Evolutionary conservation across 2,797 vertebrate species (phyloP).

Genomic region (Chaetodon trifasciatus): DNA sequence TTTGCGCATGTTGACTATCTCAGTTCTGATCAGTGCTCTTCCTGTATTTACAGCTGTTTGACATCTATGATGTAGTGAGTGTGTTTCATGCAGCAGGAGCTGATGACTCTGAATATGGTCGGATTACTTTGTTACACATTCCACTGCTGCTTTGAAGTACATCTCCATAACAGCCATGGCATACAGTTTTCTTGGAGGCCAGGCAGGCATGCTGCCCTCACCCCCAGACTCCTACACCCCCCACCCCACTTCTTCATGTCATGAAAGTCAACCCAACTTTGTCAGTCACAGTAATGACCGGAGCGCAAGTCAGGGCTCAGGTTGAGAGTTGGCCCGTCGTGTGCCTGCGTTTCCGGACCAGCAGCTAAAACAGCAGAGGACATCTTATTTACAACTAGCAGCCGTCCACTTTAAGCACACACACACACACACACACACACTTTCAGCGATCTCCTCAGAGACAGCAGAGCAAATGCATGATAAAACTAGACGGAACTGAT

Average conservation of each 20-base stretch:
- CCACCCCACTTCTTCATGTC: neutral
- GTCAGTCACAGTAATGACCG: slow-evolving; percentile 48
- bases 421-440: slow-evolving; percentile 9
- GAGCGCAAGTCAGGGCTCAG: slow-evolving; percentile 15
- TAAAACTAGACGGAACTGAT: slow-evolving; percentile 14
- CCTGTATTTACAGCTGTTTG: slow-evolving; percentile 7
- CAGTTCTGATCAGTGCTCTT: neutral
- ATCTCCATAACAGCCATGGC: slow-evolving; percentile 60
- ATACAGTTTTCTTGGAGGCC: slow-evolving; percentile 45
- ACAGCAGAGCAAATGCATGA: slow-evolving; percentile 6
- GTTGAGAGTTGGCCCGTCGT: slow-evolving; percentile 27
- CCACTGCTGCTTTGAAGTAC: slow-evolving; percentile 58
- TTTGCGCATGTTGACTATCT: neutral
- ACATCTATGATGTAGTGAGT: slow-evolving; percentile 37
- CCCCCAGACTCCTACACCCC: neutral
- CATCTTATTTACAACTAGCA: slow-evolving; percentile 52
- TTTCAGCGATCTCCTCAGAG: neutral
- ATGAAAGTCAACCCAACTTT: slow-evolving; percentile 51
- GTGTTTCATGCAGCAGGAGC: slow-evolving; percentile 21
- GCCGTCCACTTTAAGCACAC: slow-evolving; percentile 7
- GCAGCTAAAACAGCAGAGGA: slow-evolving; percentile 39
- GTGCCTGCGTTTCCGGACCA: slow-evolving; percentile 2
- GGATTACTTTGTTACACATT: slow-evolving; percentile 66
- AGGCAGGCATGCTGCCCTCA: slow-evolving; percentile 11
- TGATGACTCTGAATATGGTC: slow-evolving; percentile 33